phyloP scores from a whole-genome alignment of 2,797 vertebrate genomes.

The Chromis chromis region DNA sequence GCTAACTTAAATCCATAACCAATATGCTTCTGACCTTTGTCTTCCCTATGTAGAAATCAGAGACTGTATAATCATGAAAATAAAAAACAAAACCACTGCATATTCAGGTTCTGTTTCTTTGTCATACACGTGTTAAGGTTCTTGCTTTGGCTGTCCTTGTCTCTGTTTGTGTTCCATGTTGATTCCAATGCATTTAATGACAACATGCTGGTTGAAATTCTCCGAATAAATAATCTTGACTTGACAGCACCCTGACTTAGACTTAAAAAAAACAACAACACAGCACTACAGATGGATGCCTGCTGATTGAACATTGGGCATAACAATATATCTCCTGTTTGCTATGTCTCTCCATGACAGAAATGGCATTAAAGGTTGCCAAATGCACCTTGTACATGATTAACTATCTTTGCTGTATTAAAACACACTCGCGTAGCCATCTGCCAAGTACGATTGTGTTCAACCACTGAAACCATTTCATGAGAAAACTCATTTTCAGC shows the following conservation, averaged over 20 bases:
- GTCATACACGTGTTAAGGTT: background rate
- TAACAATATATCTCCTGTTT: conserved; percentile 36
- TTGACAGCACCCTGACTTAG: conserved; percentile 13
- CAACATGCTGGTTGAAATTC: background rate
- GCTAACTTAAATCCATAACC: too few species aligned
- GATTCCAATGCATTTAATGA: conserved; percentile 18
- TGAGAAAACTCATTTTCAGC: conserved; percentile 99
- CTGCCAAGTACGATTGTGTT: conserved; percentile 96
- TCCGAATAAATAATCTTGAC: conserved; percentile 30
- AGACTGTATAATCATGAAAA: background rate
- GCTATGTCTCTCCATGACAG: conserved; percentile 65
- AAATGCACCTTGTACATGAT: conserved; percentile 92
- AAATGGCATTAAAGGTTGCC: conserved; percentile 87
- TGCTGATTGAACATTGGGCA: conserved; percentile 31
- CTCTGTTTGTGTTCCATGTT: background rate
- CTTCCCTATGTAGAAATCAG: background rate
- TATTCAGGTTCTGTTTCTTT: conserved; percentile 1
- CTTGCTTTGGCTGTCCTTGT: background rate
- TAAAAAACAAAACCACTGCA: background rate
- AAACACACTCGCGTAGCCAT: conserved; percentile 91
- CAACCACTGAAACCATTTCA: conserved; percentile 95
- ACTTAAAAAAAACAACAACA: background rate
- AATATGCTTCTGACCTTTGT: background rate
- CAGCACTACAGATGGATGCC: conserved; percentile 13
- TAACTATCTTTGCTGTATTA: conserved; percentile 94